A percentile compares a stretch with the other conserved stretches of the same genome.
Conservation (phyloP, 1,140 invertebrate species). For the Zaprionus nigranus region DNA sequence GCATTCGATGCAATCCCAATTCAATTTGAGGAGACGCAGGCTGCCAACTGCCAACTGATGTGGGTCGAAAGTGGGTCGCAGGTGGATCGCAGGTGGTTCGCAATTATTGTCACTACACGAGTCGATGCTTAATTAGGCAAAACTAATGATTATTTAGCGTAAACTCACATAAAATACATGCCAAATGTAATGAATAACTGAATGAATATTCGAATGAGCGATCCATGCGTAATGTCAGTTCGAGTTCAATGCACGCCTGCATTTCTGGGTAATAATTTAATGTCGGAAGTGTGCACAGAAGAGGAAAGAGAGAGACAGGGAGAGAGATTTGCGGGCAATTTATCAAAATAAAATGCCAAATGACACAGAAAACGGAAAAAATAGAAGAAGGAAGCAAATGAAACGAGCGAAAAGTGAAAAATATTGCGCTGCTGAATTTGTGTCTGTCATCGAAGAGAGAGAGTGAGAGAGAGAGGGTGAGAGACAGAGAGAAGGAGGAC, state of each 20-base stretch:
- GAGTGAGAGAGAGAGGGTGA: background rate
- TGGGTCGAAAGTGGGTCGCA: background rate
- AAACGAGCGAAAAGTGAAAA: constrained; percentile 71
- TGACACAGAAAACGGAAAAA: constrained; percentile 26
- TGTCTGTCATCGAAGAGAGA: constrained; percentile 48
- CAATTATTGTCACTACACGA: constrained; percentile 46
- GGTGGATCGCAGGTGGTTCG: background rate
- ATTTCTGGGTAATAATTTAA: constrained; percentile 25
- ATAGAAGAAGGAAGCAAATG: constrained; percentile 18
- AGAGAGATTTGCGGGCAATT: constrained; percentile 56
- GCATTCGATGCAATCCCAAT: constrained; percentile 67
- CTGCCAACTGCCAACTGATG: constrained; percentile 25
- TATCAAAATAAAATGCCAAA: constrained; percentile 77
- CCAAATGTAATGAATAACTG: background rate
- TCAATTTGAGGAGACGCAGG: constrained; percentile 68
- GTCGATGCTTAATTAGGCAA: constrained; percentile 70
- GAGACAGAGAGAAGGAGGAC: no score
- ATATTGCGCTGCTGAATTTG: constrained; percentile 68
- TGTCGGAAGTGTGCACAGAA: constrained; percentile 44
- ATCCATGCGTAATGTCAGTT: background rate
- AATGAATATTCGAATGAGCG: no score
- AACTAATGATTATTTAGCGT: constrained; percentile 71
- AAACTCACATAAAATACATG: constrained; percentile 64
- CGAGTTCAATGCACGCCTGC: background rate
- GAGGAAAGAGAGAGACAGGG: background rate